Evolutionary conservation across 2,113 vertebrate species (phyloP).

Genomic region (Silurus glanis): DNA sequence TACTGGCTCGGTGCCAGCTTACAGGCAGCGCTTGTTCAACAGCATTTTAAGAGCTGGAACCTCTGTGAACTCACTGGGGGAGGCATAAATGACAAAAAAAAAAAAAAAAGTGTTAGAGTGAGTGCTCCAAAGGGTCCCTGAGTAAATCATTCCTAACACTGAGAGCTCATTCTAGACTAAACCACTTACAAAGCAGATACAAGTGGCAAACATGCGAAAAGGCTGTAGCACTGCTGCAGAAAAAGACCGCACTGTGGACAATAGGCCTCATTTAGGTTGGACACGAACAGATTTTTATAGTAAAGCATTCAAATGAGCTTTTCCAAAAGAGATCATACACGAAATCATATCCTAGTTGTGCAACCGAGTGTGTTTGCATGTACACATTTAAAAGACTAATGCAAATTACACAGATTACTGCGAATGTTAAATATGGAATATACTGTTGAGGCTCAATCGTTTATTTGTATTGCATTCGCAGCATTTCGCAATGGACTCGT

Average conservation of each 20-base stretch:
- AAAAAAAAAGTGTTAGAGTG: not conserved
- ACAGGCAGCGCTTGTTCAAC: not conserved
- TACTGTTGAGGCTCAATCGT: not conserved
- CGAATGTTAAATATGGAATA: not conserved
- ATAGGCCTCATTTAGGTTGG: too few species aligned
- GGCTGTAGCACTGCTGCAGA: not conserved
- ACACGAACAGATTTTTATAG: not conserved
- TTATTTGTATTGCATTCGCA: not conserved
- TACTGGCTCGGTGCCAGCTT: not conserved
- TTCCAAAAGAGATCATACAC: not conserved
- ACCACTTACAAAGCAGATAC: not conserved
- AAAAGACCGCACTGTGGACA: not conserved
- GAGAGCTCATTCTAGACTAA: not conserved
- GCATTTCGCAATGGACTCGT: not conserved
- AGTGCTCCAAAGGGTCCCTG: not conserved
- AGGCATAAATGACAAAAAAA: not conserved
- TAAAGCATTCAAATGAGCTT: not conserved
- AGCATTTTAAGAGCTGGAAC: constrained; percentile 24
- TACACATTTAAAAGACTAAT: not conserved
- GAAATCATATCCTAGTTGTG: not conserved
- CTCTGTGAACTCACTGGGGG: not conserved
- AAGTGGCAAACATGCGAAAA: not conserved
- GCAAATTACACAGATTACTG: not conserved
- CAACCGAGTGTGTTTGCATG: not conserved
- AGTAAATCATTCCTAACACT: not conserved